Evolutionary conservation across 2,113 vertebrate genomes (phyloP).

Genomic region (Desmodus rotundus): DNA sequence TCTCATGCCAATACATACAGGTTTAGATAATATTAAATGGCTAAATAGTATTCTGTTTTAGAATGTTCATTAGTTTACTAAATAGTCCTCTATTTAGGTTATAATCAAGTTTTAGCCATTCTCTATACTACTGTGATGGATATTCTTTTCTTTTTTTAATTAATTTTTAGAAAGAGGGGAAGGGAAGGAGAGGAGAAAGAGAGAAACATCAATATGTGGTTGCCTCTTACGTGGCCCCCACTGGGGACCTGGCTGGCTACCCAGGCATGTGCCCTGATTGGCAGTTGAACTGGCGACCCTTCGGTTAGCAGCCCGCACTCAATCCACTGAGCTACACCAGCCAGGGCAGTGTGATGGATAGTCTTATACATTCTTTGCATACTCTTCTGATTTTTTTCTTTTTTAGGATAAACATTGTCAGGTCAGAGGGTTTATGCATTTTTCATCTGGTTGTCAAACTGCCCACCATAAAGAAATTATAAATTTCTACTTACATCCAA

Average conservation of each 20-base stretch:
- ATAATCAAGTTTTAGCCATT: background rate
- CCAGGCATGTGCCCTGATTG: too few relatives aligned
- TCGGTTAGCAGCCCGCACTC: too few relatives aligned
- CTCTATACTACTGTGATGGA: background rate
- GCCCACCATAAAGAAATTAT: background rate
- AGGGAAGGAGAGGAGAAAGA: too few relatives aligned
- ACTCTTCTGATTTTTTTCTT: conserved; percentile 24
- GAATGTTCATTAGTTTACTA: background rate
- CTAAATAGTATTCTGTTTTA: conserved; percentile 5
- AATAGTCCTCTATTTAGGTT: background rate
- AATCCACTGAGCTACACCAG: too few relatives aligned
- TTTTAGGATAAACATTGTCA: conserved; percentile 2
- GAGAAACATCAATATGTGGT: too few relatives aligned
- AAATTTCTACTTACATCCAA: background rate
- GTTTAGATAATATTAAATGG: background rate
- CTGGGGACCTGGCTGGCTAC: too few relatives aligned
- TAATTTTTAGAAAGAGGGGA: too few relatives aligned
- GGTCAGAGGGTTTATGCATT: background rate
- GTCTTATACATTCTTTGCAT: background rate
- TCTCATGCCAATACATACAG: background rate
- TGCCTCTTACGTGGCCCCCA: too few relatives aligned
- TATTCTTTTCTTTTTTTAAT: too few relatives aligned
- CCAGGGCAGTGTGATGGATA: background rate
- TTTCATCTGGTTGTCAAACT: conserved; percentile 18
- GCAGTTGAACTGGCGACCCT: too few relatives aligned